Percentiles rank a stretch among this genome's conserved stretches.
phyloP scores from a whole-genome alignment of 2,797 vertebrate species.

The Uromys caudimaculatus region DNA sequence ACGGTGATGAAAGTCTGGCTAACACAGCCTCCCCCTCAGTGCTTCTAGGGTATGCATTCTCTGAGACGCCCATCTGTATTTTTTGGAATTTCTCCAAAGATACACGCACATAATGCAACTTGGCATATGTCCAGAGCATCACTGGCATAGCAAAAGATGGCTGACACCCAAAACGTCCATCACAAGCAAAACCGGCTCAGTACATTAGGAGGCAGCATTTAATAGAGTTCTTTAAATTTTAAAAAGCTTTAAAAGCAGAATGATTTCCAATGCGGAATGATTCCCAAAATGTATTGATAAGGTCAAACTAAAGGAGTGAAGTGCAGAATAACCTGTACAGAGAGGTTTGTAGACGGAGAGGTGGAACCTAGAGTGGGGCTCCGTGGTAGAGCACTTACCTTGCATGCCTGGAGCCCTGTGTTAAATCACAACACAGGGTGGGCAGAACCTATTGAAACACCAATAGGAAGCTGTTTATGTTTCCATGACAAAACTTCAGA shows the following conservation, averaged over 20 bases:
- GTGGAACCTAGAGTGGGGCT: no score
- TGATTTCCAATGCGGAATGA: not conserved
- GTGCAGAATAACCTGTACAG: not conserved
- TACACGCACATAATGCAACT: not conserved
- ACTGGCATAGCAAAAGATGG: not conserved
- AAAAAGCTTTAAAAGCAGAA: slow-evolving; percentile 50
- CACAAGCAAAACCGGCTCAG: not conserved
- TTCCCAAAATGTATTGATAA: slow-evolving; percentile 1
- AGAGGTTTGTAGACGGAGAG: not conserved
- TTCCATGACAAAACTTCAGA: slow-evolving; percentile 1
- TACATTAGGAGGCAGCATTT: slow-evolving; percentile 1
- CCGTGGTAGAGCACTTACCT: not conserved
- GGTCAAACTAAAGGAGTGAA: not conserved
- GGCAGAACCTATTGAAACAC: not conserved
- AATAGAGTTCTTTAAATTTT: not conserved
- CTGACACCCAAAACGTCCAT: not conserved
- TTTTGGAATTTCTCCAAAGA: slow-evolving; percentile 44
- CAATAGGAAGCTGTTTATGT: not conserved
- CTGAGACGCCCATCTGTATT: slow-evolving; percentile 13
- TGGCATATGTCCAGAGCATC: slow-evolving; percentile 20
- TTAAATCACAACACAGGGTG: not conserved
- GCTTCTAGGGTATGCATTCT: not conserved
- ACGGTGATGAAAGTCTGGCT: not conserved
- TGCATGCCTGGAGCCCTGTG: no score
- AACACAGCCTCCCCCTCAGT: not conserved